Evolutionary conservation across 2,113 vertebrate genomes (phyloP).

Genomic region (Dicaeum eximium): DNA sequence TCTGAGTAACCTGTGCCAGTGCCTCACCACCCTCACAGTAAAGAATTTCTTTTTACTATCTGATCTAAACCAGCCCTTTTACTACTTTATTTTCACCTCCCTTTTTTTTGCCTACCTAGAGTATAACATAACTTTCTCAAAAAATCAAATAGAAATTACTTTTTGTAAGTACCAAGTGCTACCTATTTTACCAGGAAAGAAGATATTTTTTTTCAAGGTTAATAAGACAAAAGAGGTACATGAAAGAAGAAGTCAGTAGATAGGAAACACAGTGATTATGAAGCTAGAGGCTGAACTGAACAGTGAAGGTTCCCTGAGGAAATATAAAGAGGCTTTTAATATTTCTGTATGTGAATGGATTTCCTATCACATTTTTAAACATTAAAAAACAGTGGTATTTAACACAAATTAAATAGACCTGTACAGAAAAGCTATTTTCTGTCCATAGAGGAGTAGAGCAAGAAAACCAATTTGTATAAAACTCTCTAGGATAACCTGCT

Average conservation of each 20-base stretch:
- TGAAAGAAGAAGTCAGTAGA: not conserved
- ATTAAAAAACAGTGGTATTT: not conserved
- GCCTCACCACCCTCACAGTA: not conserved
- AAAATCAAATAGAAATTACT: not conserved
- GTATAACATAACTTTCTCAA: not conserved
- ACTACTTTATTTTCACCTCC: not conserved
- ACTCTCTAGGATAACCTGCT: not conserved
- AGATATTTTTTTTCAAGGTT: not conserved
- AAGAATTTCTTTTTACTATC: not conserved
- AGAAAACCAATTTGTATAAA: not conserved
- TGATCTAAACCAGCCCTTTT: not conserved
- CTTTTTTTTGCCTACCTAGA: not conserved
- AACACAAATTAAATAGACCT: not conserved
- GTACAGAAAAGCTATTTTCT: not conserved
- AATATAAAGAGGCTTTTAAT: not conserved
- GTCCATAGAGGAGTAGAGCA: not conserved
- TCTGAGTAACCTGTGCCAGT: not conserved
- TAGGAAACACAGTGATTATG: not conserved
- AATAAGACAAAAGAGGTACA: not conserved
- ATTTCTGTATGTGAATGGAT: not conserved
- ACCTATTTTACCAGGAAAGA: not conserved
- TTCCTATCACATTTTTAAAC: not conserved
- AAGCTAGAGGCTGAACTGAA: not conserved
- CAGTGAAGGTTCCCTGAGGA: not conserved
- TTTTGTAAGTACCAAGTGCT: not conserved